A percentile compares a stretch with the other conserved stretches of the same genome.
phyloP scores from a whole-genome alignment of 2,113 vertebrate genomes.

The Myiozetetes cayanensis region DNA sequence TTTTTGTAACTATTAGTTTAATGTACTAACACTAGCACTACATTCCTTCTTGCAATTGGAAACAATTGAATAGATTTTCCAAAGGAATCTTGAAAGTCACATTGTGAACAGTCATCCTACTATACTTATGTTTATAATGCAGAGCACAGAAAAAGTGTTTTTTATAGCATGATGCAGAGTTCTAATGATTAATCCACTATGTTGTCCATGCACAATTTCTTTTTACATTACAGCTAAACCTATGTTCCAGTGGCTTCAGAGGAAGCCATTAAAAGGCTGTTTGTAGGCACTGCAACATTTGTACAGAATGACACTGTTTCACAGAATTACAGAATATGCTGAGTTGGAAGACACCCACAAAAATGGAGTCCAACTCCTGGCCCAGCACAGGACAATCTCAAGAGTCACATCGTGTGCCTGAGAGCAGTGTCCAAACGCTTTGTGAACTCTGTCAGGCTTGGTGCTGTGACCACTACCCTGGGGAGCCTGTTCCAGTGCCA shows the following conservation, averaged over 20 bases:
- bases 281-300: constrained; percentile 55
- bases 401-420: not conserved
- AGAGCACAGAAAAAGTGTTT: constrained; percentile 10
- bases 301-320: constrained; percentile 39
- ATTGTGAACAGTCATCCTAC: not conserved
- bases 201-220: constrained; percentile 44
- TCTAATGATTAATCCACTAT: constrained; percentile 58
- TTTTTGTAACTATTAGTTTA: not conserved
- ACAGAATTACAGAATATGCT: not conserved
- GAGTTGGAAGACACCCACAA: not conserved
- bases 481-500: not conserved
- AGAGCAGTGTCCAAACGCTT: not conserved
- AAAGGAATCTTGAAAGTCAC: not conserved
- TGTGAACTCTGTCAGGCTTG: not conserved
- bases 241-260: constrained; percentile 36
- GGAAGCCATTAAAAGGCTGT: constrained; percentile 51
- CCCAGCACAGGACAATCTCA: not conserved
- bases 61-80: not conserved
- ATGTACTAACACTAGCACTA: not conserved
- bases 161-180: constrained; percentile 8
- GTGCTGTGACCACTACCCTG: not conserved
- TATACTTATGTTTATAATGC: not conserved
- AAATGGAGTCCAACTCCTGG: not conserved
- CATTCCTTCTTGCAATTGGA: not conserved
- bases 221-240: constrained; percentile 49